Conservation (phyloP, 2,113 vertebrate species). For the Malurus elegans region DNA sequence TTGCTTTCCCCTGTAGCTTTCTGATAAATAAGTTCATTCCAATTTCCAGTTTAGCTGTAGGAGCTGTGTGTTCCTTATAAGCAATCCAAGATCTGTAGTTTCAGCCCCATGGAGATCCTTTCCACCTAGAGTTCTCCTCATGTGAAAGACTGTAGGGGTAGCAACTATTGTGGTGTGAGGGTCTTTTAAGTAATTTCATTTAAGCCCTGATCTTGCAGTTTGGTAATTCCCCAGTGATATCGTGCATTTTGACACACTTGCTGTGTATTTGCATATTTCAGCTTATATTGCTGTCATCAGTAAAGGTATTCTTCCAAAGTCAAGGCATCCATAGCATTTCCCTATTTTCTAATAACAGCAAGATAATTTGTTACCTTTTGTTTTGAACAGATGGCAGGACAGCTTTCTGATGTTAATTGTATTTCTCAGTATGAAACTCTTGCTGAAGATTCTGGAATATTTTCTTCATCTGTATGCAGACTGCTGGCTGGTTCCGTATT, state of each 20-base stretch:
- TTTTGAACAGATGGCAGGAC: background rate
- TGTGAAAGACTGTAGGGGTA: background rate
- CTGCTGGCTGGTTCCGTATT: background rate
- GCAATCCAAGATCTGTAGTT: background rate
- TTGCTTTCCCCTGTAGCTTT: background rate
- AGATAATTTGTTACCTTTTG: background rate
- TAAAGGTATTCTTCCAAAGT: background rate
- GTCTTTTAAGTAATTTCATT: background rate
- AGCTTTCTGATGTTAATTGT: background rate
- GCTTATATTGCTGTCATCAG: background rate
- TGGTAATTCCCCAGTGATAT: background rate
- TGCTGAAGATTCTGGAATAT: background rate
- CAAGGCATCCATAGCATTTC: background rate
- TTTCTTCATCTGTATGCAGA: background rate
- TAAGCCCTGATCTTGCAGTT: background rate
- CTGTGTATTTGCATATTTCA: background rate
- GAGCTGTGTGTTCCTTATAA: background rate
- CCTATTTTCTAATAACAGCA: background rate
- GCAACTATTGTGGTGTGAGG: background rate
- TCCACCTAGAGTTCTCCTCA: fast-evolving
- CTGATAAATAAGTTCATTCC: background rate
- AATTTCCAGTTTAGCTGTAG: background rate
- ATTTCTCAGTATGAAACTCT: background rate
- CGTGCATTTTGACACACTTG: background rate
- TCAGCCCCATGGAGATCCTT: background rate